Evolutionary conservation across 23 tunicate genomes (phyloP).

Genomic region (Diplosoma virens): DNA sequence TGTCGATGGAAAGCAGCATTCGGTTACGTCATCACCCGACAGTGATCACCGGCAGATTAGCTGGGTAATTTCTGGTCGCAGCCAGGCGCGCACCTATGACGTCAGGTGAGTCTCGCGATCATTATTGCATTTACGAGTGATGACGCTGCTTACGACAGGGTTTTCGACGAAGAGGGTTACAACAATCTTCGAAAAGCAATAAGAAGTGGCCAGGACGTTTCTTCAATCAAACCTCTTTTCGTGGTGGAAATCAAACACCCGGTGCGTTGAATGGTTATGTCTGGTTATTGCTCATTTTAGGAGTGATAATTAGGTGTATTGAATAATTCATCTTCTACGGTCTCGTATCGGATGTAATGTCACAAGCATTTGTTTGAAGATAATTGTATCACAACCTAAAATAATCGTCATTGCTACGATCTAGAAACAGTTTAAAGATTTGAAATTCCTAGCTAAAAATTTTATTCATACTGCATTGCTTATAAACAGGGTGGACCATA

Average conservation of each 20-base stretch:
- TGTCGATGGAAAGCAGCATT: slow-evolving; percentile 52
- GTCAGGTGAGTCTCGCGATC: slow-evolving; percentile 30
- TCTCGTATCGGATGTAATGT: no score
- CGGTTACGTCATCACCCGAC: slow-evolving; percentile 81
- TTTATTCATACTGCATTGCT: no score
- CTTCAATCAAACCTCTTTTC: slow-evolving; percentile 44
- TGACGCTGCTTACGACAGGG: slow-evolving; percentile 3
- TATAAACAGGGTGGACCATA: no score
- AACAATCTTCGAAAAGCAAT: slow-evolving; percentile 57
- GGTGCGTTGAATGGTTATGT: no score
- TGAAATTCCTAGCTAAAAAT: no score
- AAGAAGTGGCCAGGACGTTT: slow-evolving; percentile 55
- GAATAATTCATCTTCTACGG: no score
- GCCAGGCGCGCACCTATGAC: slow-evolving; percentile 18
- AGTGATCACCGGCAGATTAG: slow-evolving; percentile 62
- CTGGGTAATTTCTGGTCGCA: slow-evolving; percentile 36
- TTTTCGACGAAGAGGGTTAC: slow-evolving; percentile 80
- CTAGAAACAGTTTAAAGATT: no score
- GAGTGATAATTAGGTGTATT: no score
- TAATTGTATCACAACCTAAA: no score
- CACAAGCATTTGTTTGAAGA: no score
- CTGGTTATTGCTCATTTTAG: no score
- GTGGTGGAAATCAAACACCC: slow-evolving; percentile 53
- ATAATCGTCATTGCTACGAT: no score
- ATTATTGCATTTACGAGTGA: neutral